Percentiles rank a stretch among this genome's conserved stretches.
These are phyloP conservation scores for Chymomyza procnemis DNA, from an alignment of 2,888 invertebrate genomes.

Conservation along the genomic window DNA sequence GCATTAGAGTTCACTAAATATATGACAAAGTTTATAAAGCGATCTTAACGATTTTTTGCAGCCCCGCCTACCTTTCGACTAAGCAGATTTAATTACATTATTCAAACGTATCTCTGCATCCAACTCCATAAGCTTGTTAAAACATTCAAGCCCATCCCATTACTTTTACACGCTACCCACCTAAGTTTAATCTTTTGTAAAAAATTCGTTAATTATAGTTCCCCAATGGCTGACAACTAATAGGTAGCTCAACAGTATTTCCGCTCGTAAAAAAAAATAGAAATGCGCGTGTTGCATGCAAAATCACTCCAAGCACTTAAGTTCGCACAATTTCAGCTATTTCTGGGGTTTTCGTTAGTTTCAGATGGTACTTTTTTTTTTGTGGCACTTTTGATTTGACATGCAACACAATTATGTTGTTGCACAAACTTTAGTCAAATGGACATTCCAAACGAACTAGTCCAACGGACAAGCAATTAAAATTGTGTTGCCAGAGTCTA, in stretches of 20 bases:
- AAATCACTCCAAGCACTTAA: conserved; percentile 57
- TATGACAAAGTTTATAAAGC: too few species aligned
- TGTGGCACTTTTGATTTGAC: conserved; percentile 12
- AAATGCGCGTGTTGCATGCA: conserved; percentile 61
- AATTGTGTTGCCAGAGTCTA: conserved; percentile 28
- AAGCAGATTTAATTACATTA: too few species aligned
- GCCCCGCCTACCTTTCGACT: too few species aligned
- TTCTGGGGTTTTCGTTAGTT: conserved; percentile 49
- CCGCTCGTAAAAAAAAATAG: conserved; percentile 5
- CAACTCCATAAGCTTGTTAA: too few species aligned
- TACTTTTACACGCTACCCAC: background rate
- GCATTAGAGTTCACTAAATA: too few species aligned
- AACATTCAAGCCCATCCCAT: too few species aligned
- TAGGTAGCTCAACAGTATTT: background rate
- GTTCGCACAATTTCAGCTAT: conserved; percentile 65
- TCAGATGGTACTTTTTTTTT: conserved; percentile 14
- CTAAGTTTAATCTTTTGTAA: background rate
- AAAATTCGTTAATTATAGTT: background rate
- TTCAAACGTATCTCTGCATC: too few species aligned
- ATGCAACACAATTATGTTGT: conserved; percentile 45
- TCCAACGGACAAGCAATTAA: conserved; percentile 56
- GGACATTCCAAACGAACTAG: conserved; percentile 44
- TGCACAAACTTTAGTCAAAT: background rate
- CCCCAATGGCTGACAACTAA: background rate
- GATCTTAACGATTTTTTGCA: too few species aligned